Conservation (phyloP, 2,888 invertebrate genomes). For the Pantelozetes paolii region DNA sequence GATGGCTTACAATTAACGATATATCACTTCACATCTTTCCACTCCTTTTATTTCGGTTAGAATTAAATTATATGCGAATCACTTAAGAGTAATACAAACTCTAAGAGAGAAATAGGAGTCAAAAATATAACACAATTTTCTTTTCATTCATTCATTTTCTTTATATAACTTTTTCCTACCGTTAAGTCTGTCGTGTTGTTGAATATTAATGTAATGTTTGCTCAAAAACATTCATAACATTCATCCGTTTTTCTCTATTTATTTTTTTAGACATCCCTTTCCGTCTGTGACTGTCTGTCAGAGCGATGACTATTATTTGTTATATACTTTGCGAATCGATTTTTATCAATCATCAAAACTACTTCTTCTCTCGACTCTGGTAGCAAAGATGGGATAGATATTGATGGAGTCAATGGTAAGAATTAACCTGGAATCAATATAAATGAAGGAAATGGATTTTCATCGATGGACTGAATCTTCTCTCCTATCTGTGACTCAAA, state of each 20-base stretch:
- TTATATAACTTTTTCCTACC: background rate
- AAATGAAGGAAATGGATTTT: background rate
- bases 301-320: too few species aligned
- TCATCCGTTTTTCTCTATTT: conserved; percentile 4
- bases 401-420: too few species aligned
- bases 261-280: background rate
- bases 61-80: conserved; percentile 27
- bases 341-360: conserved; percentile 6
- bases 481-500: too few species aligned
- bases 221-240: background rate
- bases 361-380: background rate
- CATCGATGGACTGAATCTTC: background rate
- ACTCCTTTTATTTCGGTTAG: conserved; percentile 16
- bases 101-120: background rate
- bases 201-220: conserved; percentile 28
- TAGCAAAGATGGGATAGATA: background rate
- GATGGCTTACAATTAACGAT: conserved; percentile 31
- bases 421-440: too few species aligned
- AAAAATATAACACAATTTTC: conserved; percentile 3
- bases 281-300: background rate
- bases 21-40: conserved; percentile 31
- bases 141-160: background rate
- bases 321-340: too few species aligned
- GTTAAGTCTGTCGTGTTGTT: conserved; percentile 12
- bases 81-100: conserved; percentile 13